These are phyloP conservation scores for Lycocerus yunnanus DNA, from an alignment of 2,888 invertebrate species.

Conservation along the genomic window DNA sequence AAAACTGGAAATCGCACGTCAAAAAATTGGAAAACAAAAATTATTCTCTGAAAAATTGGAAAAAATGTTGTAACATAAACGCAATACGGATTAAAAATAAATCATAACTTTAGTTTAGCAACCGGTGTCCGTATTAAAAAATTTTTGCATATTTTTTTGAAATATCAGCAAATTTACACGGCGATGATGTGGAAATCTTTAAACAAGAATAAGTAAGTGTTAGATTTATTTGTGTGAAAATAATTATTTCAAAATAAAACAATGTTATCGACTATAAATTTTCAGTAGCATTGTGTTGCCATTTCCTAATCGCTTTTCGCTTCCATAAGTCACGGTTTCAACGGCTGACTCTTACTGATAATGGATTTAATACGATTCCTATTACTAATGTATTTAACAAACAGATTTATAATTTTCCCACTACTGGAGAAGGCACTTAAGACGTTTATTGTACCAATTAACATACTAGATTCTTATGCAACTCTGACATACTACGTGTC, in stretches of 20 bases:
- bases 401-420: slow-evolving; percentile 23
- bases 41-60: no score
- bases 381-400: slow-evolving; percentile 28
- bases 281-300: slow-evolving; percentile 24
- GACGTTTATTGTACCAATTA: neutral
- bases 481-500: no score
- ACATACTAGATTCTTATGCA: neutral
- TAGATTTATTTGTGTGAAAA: neutral
- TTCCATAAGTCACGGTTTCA: slow-evolving; percentile 28
- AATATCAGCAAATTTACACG: neutral
- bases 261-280: slow-evolving; percentile 17
- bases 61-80: no score
- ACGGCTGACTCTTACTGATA: slow-evolving; percentile 30
- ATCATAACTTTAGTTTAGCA: neutral
- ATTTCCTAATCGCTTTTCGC: slow-evolving; percentile 30
- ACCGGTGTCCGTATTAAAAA: neutral
- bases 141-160: neutral
- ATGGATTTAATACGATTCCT: slow-evolving; percentile 29
- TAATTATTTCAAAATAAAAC: neutral
- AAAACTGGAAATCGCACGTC: no score
- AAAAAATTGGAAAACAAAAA: no score
- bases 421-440: slow-evolving; percentile 7
- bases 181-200: neutral
- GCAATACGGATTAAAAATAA: no score
- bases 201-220: neutral